Evolutionary conservation across 2,888 invertebrate species (phyloP), one percentile per base, ranked within the genome.

Genomic region (Chrysodeixis includens): DNA sequence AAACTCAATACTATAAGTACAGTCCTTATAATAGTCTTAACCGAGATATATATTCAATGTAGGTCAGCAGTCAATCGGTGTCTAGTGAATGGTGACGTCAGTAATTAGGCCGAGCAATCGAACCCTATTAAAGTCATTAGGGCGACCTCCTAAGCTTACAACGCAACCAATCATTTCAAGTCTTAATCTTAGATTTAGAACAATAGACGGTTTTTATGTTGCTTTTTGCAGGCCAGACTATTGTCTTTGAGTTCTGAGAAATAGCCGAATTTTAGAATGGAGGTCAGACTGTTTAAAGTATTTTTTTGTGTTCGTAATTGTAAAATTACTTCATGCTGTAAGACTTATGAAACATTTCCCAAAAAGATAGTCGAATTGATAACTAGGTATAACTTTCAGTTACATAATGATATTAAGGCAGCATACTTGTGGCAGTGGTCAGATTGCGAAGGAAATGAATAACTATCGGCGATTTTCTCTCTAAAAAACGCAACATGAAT

Each of bases 41-140:
- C 18, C 26, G 22, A 40, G 40, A 68, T 71, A 14, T 52, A 46
- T 59, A 58, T 65, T 55, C 44, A 64, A 77, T 75, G 32, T 69
- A 53, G 79, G 79, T 76, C 66, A 66, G 66, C 54, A 64, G 63
- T 56, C 72, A 66, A 69, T 66, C 68, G 53, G 18, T 16, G 26
- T 12, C 62, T 49, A 65, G 53, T 52, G 64, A 49, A 53, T 53
- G 53, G 53, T 60, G 72, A 77, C 72, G 61, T 69, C 62, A 69
- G 30, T 64, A 78, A 76, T 66, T 72, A 75, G 63, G 18, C 56
- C 69, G 52, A 26, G 56, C 72, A 76, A 78, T 78, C 63, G 76
- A 72, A 69, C 56, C 12, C 76, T 76, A 72, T 77, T 69, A 69
- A 58, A 53, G 58, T 59, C 62, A 78, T 78, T 69, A 62, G 66